A percentile compares a stretch with the other conserved stretches of the same genome.
Conservation (phyloP, 2,113 vertebrate species). For the Larimichthys crocea region DNA sequence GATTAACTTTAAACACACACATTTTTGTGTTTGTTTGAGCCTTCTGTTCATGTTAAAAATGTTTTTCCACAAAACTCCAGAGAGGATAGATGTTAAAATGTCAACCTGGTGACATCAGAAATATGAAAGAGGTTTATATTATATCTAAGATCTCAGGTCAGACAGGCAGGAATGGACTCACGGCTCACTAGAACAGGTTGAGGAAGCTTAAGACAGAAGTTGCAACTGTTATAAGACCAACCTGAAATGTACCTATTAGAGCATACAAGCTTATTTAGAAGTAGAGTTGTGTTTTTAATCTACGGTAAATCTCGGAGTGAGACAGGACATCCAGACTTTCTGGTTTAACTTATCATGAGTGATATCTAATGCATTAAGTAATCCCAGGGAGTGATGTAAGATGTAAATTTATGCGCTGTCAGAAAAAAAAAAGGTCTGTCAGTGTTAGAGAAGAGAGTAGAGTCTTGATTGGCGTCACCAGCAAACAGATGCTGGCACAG, state of each 20-base stretch:
- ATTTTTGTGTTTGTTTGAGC: neutral
- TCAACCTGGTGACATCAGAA: neutral
- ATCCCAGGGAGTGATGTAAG: conserved; percentile 14
- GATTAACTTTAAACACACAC: neutral
- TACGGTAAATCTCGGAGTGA: conserved; percentile 14
- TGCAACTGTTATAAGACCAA: neutral
- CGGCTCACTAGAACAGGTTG: neutral
- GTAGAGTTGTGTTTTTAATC: conserved; percentile 37
- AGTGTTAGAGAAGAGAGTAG: neutral
- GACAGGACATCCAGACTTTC: conserved; percentile 5
- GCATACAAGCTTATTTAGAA: conserved; percentile 1
- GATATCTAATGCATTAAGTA: conserved; percentile 22
- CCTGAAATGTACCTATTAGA: neutral
- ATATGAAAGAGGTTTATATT: neutral
- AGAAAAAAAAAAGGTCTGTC: conserved; percentile 25
- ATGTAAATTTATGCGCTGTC: conserved; percentile 32
- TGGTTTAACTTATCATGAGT: conserved; percentile 34
- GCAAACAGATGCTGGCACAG: conserved; percentile 48
- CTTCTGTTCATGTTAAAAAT: neutral
- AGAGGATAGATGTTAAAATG: neutral
- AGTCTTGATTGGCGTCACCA: neutral
- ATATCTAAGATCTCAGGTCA: conserved; percentile 8
- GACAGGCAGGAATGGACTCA: neutral
- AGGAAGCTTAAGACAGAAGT: neutral
- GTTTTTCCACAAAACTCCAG: neutral